Evolutionary conservation across 2,113 vertebrate species (phyloP).

Genomic region (Fulica atra): DNA sequence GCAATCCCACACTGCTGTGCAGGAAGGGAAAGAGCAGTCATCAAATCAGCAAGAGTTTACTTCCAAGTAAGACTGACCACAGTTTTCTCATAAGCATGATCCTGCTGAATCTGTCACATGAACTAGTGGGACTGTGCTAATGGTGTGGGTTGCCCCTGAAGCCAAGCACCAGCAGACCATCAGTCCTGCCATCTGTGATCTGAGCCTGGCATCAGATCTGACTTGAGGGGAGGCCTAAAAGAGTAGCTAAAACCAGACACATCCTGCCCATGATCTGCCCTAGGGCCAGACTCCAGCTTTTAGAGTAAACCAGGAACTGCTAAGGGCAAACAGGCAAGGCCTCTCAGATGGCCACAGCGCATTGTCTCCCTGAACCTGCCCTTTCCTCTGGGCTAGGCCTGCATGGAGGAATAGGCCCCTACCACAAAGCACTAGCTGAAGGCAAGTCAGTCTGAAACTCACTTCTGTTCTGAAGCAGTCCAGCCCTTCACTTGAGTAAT

Average conservation of each 20-base stretch:
- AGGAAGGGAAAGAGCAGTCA: accelerated
- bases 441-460: not conserved
- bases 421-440: not conserved
- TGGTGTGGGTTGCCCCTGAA: not conserved
- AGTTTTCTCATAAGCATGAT: accelerated
- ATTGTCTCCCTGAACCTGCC: not conserved
- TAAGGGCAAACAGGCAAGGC: not conserved
- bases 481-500: not conserved
- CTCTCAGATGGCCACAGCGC: accelerated
- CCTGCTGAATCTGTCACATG: not conserved
- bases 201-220: not conserved
- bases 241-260: not conserved
- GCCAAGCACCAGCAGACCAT: not conserved
- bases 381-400: not conserved
- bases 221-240: not conserved
- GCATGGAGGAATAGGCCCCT: not conserved
- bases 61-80: not conserved
- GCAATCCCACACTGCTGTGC: accelerated
- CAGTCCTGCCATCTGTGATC: not conserved
- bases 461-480: not conserved
- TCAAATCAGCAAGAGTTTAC: not conserved
- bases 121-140: accelerated
- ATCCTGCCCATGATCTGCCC: not conserved
- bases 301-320: not conserved
- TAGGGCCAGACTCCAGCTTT: not conserved